Conservation (phyloP, 2,797 vertebrate species). For the Leucoraja ocellata region DNA sequence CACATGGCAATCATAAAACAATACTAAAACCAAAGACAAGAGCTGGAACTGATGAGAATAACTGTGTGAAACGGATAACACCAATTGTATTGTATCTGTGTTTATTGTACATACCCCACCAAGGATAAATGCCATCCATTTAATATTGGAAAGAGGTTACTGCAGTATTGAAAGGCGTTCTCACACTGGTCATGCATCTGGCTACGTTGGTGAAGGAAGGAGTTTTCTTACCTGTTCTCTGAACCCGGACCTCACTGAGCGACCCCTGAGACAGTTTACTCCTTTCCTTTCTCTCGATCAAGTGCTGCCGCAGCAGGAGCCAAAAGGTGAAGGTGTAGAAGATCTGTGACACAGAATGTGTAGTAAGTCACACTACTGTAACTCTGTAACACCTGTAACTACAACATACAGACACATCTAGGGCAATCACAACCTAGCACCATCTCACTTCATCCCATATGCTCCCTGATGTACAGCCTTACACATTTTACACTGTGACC, state of each 20-base stretch:
- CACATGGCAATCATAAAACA: too few species aligned
- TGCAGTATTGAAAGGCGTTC: background rate
- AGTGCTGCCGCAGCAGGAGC: constrained; percentile 66
- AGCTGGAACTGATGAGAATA: background rate
- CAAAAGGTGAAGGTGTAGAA: constrained; percentile 63
- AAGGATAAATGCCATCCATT: background rate
- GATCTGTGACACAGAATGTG: constrained; percentile 51
- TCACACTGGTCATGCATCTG: background rate
- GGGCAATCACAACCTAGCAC: background rate
- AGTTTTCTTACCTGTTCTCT: constrained; percentile 41
- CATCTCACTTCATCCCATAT: too few species aligned
- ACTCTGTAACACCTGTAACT: background rate
- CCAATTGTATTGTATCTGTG: background rate
- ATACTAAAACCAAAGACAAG: too few species aligned
- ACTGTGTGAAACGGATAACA: background rate
- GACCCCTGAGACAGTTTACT: constrained; percentile 46
- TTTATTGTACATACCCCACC: background rate
- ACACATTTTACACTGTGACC: too few species aligned
- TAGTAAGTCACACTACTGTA: background rate
- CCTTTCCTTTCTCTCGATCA: constrained; percentile 52
- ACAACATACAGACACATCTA: background rate
- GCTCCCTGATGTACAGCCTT: too few species aligned
- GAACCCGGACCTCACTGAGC: constrained; percentile 50
- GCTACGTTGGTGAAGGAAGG: background rate
- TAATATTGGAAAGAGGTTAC: too few species aligned